Evolutionary conservation across 2,113 vertebrate genomes (phyloP).

Genomic region (Microtus richardsoni): DNA sequence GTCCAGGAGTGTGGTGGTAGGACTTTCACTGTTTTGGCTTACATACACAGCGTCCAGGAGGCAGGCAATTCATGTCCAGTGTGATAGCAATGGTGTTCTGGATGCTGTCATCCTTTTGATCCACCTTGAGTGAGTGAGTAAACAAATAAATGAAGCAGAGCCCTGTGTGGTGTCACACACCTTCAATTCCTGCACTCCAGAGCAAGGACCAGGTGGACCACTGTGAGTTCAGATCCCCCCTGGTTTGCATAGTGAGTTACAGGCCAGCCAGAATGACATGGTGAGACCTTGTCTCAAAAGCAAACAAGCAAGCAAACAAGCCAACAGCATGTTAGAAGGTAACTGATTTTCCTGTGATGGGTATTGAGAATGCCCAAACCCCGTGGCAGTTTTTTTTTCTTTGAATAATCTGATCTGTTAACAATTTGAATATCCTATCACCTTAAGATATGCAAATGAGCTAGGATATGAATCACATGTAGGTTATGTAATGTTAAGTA

Average conservation of each 20-base stretch:
- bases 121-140: not conserved
- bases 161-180: not conserved
- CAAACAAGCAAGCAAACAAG: not conserved
- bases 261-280: not conserved
- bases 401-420: constrained; percentile 9
- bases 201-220: not conserved
- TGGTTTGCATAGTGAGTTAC: not conserved
- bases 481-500: not conserved
- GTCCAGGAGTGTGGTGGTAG: not conserved
- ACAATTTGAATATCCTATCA: not conserved
- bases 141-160: not conserved
- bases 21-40: not conserved
- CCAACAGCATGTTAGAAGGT: not conserved
- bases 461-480: not conserved
- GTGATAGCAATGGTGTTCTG: not conserved
- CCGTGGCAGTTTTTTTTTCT: not conserved
- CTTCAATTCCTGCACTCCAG: not conserved
- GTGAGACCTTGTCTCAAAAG: not conserved
- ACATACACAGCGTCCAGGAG: not conserved
- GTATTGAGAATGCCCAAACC: not conserved
- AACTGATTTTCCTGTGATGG: not conserved
- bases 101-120: not conserved
- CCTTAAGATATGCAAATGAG: constrained; percentile 2
- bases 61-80: not conserved
- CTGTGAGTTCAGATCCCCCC: not conserved